Percentiles rank a stretch among this genome's conserved stretches.
Evolutionary conservation across 2,113 vertebrate species (phyloP).

Genomic region (Austrofundulus limnaeus): DNA sequence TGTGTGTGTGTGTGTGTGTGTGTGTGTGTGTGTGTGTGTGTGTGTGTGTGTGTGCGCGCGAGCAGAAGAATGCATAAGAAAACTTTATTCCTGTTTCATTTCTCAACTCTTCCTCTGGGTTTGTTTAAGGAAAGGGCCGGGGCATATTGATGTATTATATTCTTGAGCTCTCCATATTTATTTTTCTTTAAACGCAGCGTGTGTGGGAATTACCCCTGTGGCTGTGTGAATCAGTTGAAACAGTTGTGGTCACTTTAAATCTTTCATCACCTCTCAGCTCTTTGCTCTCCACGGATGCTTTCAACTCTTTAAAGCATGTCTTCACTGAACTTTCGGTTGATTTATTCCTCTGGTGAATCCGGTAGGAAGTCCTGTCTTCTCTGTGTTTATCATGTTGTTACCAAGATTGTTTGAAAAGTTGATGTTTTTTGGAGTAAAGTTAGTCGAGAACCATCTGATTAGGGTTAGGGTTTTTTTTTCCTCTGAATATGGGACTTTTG

Average conservation of each 20-base stretch:
- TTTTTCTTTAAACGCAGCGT: not conserved
- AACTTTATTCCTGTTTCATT: constrained; percentile 20
- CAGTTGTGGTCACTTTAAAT: constrained; percentile 48
- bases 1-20: no score
- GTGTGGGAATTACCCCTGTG: constrained; percentile 45
- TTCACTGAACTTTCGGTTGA: constrained; percentile 17
- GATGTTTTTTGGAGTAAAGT: constrained; percentile 1
- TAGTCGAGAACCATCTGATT: constrained; percentile 32
- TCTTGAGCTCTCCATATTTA: constrained; percentile 2
- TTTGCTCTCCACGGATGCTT: constrained; percentile 30
- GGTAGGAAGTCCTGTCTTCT: constrained; percentile 5
- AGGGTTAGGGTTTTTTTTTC: constrained; percentile 10
- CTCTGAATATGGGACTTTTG: constrained; percentile 35
- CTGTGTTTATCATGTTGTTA: not conserved
- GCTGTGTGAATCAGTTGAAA: constrained; percentile 36
- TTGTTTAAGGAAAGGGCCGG: not conserved
- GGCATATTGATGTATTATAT: not conserved
- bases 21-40: no score
- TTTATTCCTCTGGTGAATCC: constrained; percentile 16
- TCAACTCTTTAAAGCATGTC: constrained; percentile 18
- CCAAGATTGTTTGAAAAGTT: not conserved
- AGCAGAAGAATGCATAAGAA: not conserved
- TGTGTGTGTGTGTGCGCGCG: no score
- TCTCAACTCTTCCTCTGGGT: constrained; percentile 6
- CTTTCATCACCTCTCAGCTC: constrained; percentile 40